Percentiles rank a stretch among this genome's conserved stretches.
phyloP scores from a whole-genome alignment of 2,113 vertebrate genomes.

The Catharus minimus region DNA sequence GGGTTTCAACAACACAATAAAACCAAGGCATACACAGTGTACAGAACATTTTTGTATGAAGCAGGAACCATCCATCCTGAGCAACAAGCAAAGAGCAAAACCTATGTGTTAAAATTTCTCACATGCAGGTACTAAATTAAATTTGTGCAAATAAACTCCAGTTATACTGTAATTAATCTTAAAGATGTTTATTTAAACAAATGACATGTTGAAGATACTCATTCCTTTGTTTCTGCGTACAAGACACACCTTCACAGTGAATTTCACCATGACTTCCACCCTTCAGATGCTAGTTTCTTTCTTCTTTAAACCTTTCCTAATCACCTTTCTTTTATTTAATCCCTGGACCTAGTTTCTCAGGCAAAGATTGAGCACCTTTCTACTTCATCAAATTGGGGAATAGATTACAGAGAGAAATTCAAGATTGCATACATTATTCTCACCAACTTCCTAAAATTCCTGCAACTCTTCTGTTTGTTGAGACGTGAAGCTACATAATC shows the following conservation, averaged over 20 bases:
- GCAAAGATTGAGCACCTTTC: not conserved
- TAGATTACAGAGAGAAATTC: not conserved
- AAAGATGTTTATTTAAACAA: not conserved
- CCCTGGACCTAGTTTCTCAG: not conserved
- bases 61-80: not conserved
- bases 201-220: not conserved
- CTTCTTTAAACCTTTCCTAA: not conserved
- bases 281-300: not conserved
- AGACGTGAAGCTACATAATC: not conserved
- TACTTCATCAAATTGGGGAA: not conserved
- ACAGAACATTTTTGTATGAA: not conserved
- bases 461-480: not conserved
- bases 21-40: not conserved
- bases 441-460: not conserved
- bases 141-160: not conserved
- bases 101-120: not conserved
- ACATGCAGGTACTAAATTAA: not conserved
- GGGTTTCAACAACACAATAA: not conserved
- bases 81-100: not conserved
- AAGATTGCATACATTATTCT: not conserved
- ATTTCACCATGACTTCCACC: not conserved
- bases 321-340: not conserved
- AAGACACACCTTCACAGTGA: accelerated
- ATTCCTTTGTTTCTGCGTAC: not conserved
- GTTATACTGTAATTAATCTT: not conserved